Conservation (phyloP, 2,888 invertebrate species). For the Amaurobius ferox region DNA sequence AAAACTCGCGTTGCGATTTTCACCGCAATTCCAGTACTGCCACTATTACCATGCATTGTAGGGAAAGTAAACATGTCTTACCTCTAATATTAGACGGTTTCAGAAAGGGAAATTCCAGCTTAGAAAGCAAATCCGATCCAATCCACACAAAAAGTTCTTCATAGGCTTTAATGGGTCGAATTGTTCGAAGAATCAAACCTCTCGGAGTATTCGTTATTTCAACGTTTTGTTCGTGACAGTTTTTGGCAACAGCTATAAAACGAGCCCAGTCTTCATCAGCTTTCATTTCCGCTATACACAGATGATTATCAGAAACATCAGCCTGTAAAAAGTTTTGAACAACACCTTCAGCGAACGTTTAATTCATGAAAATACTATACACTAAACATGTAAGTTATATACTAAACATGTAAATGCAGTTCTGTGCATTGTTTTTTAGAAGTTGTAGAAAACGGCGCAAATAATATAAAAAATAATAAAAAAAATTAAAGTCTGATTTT, state of each 20-base stretch:
- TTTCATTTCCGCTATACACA: slow-evolving; percentile 31
- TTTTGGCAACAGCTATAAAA: slow-evolving; percentile 39
- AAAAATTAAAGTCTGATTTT: too few species aligned
- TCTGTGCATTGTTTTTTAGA: too few species aligned
- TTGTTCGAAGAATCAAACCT: slow-evolving; percentile 62
- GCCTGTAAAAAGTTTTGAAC: slow-evolving; percentile 34
- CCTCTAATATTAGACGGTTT: slow-evolving; percentile 89
- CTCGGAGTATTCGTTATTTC: slow-evolving; percentile 44
- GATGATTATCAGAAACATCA: slow-evolving; percentile 22
- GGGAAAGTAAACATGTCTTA: slow-evolving; percentile 77
- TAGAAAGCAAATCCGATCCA: slow-evolving; percentile 85
- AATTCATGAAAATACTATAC: too few species aligned
- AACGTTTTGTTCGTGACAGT: slow-evolving; percentile 69
- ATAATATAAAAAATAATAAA: too few species aligned
- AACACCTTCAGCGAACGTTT: too few species aligned
- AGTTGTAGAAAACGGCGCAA: too few species aligned
- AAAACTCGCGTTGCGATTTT: too few species aligned
- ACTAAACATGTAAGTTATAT: too few species aligned
- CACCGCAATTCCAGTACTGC: too few species aligned
- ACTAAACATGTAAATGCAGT: too few species aligned
- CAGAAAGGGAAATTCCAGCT: slow-evolving; percentile 87
- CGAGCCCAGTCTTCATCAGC: slow-evolving; percentile 41
- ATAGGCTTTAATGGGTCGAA: slow-evolving; percentile 79
- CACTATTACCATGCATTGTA: too few species aligned
- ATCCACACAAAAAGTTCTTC: slow-evolving; percentile 90